Conservation (phyloP, 2,888 invertebrate species). For the Ectobius pallidus region DNA sequence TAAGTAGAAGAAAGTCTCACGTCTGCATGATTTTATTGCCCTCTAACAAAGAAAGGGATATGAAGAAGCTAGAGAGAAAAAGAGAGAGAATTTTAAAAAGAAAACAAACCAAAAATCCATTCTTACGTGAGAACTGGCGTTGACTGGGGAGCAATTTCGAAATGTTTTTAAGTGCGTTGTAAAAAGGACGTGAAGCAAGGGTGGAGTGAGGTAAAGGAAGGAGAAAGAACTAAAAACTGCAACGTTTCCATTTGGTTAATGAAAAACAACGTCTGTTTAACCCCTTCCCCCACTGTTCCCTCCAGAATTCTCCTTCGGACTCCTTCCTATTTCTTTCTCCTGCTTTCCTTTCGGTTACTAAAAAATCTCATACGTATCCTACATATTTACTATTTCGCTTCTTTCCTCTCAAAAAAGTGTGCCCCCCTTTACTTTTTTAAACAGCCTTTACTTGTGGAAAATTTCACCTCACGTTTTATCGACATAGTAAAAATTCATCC, state of each 20-base stretch:
- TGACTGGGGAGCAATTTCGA: constrained; percentile 21
- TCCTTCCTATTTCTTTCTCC: constrained; percentile 14
- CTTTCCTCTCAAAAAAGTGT: neutral
- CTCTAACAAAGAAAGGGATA: no score
- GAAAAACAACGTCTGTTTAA: constrained; percentile 34
- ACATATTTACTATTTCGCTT: neutral
- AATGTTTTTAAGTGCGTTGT: constrained; percentile 27
- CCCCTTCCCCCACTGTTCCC: neutral
- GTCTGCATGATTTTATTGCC: no score
- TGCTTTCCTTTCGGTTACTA: constrained; percentile 11
- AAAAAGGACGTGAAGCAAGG: neutral
- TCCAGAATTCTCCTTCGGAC: neutral
- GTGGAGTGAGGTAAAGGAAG: neutral
- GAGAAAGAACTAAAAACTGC: constrained; percentile 18
- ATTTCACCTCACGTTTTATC: constrained; percentile 22
- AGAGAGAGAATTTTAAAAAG: neutral
- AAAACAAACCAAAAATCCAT: neutral
- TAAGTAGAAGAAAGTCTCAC: no score
- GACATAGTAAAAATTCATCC: constrained; percentile 18
- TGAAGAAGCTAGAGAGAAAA: neutral
- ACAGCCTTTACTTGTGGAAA: constrained; percentile 13
- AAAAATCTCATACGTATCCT: constrained; percentile 10
- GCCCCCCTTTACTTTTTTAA: neutral
- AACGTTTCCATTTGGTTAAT: constrained; percentile 38
- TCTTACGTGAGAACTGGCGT: constrained; percentile 11